Percentiles rank a stretch among this genome's conserved stretches.
Conservation (phyloP, 2,113 vertebrate species). For the Gadus macrocephalus region DNA sequence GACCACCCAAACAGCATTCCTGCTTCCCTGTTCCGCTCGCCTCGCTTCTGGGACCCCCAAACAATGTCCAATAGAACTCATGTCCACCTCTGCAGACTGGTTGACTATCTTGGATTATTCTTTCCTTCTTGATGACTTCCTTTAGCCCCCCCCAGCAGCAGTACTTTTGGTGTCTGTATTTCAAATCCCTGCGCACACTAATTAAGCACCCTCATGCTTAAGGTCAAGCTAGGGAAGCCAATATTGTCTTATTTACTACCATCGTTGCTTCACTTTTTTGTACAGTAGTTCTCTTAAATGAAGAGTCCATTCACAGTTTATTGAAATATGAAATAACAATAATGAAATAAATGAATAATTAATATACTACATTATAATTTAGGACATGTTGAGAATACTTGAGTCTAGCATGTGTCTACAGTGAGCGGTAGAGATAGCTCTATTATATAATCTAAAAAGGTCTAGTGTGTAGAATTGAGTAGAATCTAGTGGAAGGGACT, state of each 20-base stretch:
- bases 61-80: background rate
- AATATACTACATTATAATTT: too few relatives aligned
- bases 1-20: slow-evolving; percentile 68
- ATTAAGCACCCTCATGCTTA: slow-evolving; percentile 56
- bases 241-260: slow-evolving; percentile 48
- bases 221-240: slow-evolving; percentile 54
- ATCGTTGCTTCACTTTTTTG: background rate
- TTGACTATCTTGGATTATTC: slow-evolving; percentile 52
- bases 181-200: slow-evolving; percentile 51
- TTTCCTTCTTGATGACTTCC: background rate
- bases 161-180: slow-evolving; percentile 17
- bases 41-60: slow-evolving; percentile 26
- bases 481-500: too few relatives aligned
- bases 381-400: too few relatives aligned
- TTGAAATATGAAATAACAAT: slow-evolving; percentile 42
- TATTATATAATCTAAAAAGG: too few relatives aligned
- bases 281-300: slow-evolving; percentile 45
- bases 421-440: too few relatives aligned
- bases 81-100: slow-evolving; percentile 42
- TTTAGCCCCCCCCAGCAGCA: slow-evolving; percentile 4
- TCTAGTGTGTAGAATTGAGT: too few relatives aligned
- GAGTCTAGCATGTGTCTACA: too few relatives aligned
- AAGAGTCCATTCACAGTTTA: slow-evolving; percentile 21
- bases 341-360: background rate
- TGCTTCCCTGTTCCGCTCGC: slow-evolving; percentile 29